Conservation (phyloP, 2,888 invertebrate genomes). For the Erebia ligea region DNA sequence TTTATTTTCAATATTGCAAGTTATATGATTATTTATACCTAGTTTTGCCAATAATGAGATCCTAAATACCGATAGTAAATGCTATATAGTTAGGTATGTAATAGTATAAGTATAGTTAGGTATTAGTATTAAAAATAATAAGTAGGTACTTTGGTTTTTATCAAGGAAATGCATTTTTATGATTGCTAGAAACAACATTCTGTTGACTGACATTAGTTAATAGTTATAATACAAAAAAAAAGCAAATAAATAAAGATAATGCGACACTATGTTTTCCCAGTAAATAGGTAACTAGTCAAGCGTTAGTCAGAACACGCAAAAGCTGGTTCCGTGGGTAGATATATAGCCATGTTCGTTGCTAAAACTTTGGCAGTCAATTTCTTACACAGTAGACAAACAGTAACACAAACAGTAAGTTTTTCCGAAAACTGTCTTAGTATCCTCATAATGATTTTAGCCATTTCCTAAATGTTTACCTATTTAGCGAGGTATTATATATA, state of each 20-base stretch:
- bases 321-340: no score
- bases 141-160: neutral
- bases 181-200: constrained; percentile 11
- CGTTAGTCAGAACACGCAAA: no score
- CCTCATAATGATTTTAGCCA: no score
- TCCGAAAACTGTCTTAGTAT: no score
- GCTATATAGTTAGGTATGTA: no score
- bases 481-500: no score
- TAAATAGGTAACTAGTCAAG: neutral
- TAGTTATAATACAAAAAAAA: neutral
- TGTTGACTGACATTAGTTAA: neutral
- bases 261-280: neutral
- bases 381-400: no score
- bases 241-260: neutral
- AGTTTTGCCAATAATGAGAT: neutral
- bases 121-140: neutral
- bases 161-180: constrained; percentile 11
- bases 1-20: neutral
- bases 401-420: no score
- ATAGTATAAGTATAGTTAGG: no score
- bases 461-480: no score
- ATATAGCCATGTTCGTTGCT: no score
- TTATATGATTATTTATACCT: neutral
- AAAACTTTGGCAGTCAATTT: no score
- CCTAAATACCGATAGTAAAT: neutral